Percentiles rank a stretch among this genome's conserved stretches.
Evolutionary conservation across 2,888 invertebrate genomes (phyloP).

Genomic region (Drosophila macrothrix): DNA sequence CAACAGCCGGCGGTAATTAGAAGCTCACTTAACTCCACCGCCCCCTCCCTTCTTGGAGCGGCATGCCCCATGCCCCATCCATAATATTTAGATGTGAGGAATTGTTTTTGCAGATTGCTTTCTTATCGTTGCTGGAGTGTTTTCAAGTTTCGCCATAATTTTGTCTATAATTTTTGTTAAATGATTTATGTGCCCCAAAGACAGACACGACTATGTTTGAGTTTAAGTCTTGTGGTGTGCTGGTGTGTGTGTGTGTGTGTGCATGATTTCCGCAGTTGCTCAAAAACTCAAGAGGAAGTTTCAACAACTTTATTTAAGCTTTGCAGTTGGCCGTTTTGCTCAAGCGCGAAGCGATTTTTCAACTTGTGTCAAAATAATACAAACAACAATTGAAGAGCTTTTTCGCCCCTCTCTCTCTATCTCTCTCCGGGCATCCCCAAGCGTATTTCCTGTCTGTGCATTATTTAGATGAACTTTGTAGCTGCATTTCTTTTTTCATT

Average conservation of each 20-base stretch:
- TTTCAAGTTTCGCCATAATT: conserved; percentile 33
- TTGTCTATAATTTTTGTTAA: conserved; percentile 57
- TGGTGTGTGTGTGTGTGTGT: not conserved
- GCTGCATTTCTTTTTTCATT: conserved; percentile 41
- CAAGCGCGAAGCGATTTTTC: conserved; percentile 38
- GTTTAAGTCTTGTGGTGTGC: conserved; percentile 6
- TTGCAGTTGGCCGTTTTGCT: conserved; percentile 27
- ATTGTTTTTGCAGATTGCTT: conserved; percentile 25
- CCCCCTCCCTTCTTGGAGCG: not conserved
- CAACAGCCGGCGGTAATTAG: conserved; percentile 63
- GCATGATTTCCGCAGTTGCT: conserved; percentile 38
- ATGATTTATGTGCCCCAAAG: conserved; percentile 50
- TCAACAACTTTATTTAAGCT: conserved; percentile 53
- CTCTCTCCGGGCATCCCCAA: not conserved
- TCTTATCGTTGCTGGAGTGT: not conserved
- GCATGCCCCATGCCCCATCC: not conserved
- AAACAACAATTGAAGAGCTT: conserved; percentile 47
- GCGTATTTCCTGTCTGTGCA: conserved; percentile 49
- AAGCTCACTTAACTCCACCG: conserved; percentile 34
- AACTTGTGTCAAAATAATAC: too few relatives aligned
- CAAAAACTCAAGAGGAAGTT: conserved; percentile 48
- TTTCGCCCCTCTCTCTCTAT: not conserved
- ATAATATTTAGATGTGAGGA: conserved; percentile 22
- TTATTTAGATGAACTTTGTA: conserved; percentile 47
- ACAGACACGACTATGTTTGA: conserved; percentile 9